Conservation (phyloP, 1,140 invertebrate genomes). For the Centruroides sculpturatus region DNA sequence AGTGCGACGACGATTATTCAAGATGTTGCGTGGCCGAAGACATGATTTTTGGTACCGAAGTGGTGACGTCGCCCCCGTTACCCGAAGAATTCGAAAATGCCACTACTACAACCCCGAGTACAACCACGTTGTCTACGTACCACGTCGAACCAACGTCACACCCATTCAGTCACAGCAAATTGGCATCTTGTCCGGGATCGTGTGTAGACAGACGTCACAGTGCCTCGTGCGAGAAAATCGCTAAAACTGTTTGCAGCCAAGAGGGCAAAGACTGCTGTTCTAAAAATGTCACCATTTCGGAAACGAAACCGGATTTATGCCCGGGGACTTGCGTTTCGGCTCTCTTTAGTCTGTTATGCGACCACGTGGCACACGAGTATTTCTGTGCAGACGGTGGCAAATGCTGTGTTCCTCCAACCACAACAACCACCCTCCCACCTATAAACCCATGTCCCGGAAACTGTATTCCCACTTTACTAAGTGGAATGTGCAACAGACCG, state of each 20-base stretch:
- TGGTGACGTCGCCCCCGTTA: constrained; percentile 17
- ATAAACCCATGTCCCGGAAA: constrained; percentile 49
- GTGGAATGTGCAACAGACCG: constrained; percentile 62
- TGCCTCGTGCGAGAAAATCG: not conserved
- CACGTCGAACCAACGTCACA: not conserved
- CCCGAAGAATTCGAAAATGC: constrained; percentile 4
- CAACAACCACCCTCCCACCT: constrained; percentile 7
- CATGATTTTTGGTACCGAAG: constrained; percentile 15
- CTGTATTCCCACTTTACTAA: constrained; percentile 62
- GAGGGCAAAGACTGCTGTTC: not conserved
- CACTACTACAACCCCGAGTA: not conserved
- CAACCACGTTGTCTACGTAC: not conserved
- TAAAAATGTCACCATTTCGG: not conserved
- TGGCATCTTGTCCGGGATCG: not conserved
- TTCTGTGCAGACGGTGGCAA: constrained; percentile 55
- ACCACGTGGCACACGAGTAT: constrained; percentile 60
- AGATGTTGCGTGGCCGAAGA: constrained; percentile 18
- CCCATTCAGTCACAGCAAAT: not conserved
- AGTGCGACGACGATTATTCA: constrained; percentile 15
- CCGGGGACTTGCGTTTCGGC: constrained; percentile 65
- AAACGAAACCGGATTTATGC: constrained; percentile 29
- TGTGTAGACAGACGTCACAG: not conserved
- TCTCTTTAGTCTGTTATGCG: constrained; percentile 64
- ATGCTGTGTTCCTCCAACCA: constrained; percentile 50
- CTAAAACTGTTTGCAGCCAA: not conserved